Evolutionary conservation across 2,113 vertebrate species (phyloP).

Genomic region (Fulmarus glacialis): DNA sequence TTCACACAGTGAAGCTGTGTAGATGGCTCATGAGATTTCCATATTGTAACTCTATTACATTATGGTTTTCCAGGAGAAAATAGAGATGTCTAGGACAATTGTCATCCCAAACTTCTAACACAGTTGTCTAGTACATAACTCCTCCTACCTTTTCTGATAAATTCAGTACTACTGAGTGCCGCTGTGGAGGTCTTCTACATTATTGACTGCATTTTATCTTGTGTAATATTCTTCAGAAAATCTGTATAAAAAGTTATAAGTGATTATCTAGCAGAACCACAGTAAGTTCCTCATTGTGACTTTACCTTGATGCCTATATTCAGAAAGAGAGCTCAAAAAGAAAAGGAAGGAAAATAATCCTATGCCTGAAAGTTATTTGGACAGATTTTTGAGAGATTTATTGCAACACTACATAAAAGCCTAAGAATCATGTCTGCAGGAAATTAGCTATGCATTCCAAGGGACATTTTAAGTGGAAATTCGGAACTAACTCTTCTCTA

Average conservation of each 20-base stretch:
- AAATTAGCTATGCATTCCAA: constrained; percentile 73
- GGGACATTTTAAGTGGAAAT: constrained; percentile 53
- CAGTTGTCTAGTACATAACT: not conserved
- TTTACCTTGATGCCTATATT: not conserved
- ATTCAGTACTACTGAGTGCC: not conserved
- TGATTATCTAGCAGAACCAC: not conserved
- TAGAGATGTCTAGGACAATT: not conserved
- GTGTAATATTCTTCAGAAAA: not conserved
- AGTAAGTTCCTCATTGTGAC: not conserved
- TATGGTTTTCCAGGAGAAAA: not conserved
- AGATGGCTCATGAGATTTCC: not conserved
- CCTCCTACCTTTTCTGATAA: not conserved
- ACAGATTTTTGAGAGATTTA: constrained; percentile 49
- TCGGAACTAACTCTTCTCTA: constrained; percentile 19
- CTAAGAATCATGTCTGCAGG: constrained; percentile 59
- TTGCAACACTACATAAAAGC: constrained; percentile 51
- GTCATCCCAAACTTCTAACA: not conserved
- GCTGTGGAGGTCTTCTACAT: not conserved
- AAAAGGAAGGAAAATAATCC: not conserved
- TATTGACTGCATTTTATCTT: not conserved
- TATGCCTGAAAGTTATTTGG: constrained; percentile 24
- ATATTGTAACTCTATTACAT: not conserved
- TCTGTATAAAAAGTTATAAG: not conserved
- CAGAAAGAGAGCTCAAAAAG: not conserved
- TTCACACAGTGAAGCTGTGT: not conserved